Percentiles rank a stretch among this genome's conserved stretches.
Conservation (phyloP, 2,797 vertebrate genomes). For the Syndactyla subalaris region DNA sequence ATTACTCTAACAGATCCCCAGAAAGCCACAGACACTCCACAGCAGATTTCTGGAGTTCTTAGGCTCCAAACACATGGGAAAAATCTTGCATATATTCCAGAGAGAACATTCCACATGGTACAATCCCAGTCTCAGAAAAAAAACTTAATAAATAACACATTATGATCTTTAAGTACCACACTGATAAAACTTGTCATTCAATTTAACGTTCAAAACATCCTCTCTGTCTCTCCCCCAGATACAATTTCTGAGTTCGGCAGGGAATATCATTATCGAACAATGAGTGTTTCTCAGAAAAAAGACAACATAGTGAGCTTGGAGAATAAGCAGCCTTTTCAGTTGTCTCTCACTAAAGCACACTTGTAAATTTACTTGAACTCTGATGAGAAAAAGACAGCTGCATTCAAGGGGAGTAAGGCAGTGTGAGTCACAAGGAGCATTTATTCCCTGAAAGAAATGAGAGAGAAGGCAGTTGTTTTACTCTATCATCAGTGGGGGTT, state of each 20-base stretch:
- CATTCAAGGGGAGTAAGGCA: slow-evolving; percentile 39
- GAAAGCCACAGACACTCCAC: not conserved
- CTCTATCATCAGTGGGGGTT: not conserved
- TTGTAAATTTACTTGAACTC: slow-evolving; percentile 56
- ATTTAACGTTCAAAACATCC: not conserved
- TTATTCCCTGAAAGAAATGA: slow-evolving; percentile 33
- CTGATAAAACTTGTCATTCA: slow-evolving; percentile 14
- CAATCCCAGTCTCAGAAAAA: not conserved
- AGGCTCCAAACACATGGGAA: not conserved
- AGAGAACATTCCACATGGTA: not conserved
- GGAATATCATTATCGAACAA: slow-evolving; percentile 40
- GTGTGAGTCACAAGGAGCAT: slow-evolving; percentile 19
- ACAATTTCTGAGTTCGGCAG: slow-evolving; percentile 1
- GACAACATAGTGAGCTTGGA: slow-evolving; percentile 1
- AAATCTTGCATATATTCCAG: not conserved
- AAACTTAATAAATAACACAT: not conserved
- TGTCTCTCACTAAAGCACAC: slow-evolving; percentile 15
- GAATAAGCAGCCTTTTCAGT: slow-evolving; percentile 44
- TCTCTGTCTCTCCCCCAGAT: not conserved
- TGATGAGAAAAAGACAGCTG: slow-evolving; percentile 37
- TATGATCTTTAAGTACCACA: not conserved
- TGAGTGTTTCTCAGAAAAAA: slow-evolving; percentile 32
- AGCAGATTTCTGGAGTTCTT: not conserved
- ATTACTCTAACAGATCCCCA: not conserved
- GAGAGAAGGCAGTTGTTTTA: not conserved